Conservation (phyloP, 2,888 invertebrate genomes). For the Thereva nobilitata region DNA sequence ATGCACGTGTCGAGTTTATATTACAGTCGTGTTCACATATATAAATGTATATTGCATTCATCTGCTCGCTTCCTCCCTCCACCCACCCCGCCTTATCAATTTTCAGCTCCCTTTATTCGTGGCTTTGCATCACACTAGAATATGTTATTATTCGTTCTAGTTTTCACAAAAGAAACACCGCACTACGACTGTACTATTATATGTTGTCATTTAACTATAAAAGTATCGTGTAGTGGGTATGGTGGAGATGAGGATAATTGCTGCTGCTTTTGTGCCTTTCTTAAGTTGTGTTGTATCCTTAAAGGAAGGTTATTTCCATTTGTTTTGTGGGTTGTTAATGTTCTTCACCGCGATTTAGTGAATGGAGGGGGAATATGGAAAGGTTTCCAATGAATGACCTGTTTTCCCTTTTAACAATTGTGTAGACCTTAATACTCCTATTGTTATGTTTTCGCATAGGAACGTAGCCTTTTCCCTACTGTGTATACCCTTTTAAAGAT, state of each 20-base stretch:
- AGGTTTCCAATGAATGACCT: slow-evolving; percentile 33
- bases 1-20: slow-evolving; percentile 1
- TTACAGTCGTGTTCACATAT: not conserved
- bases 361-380: not conserved
- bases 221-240: too few relatives aligned
- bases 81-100: not conserved
- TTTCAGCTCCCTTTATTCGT: too few relatives aligned
- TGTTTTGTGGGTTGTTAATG: slow-evolving; percentile 33
- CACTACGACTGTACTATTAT: too few relatives aligned
- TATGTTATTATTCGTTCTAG: slow-evolving; percentile 30
- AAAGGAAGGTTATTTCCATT: slow-evolving; percentile 34
- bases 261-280: not conserved
- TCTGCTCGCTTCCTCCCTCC: not conserved
- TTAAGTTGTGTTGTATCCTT: slow-evolving; percentile 9
- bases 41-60: not conserved
- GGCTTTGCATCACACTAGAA: not conserved
- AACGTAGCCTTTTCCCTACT: slow-evolving; percentile 12
- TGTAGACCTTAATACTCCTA: slow-evolving; percentile 32
- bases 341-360: slow-evolving; percentile 24
- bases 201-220: too few relatives aligned
- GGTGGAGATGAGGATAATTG: too few relatives aligned
- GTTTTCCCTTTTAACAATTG: slow-evolving; percentile 35
- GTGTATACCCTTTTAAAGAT: slow-evolving; percentile 19
- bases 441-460: slow-evolving; percentile 16
- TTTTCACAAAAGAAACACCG: slow-evolving; percentile 17